Evolutionary conservation across 1,140 invertebrate species (phyloP).

Genomic region (Aphelenchoides besseyi): DNA sequence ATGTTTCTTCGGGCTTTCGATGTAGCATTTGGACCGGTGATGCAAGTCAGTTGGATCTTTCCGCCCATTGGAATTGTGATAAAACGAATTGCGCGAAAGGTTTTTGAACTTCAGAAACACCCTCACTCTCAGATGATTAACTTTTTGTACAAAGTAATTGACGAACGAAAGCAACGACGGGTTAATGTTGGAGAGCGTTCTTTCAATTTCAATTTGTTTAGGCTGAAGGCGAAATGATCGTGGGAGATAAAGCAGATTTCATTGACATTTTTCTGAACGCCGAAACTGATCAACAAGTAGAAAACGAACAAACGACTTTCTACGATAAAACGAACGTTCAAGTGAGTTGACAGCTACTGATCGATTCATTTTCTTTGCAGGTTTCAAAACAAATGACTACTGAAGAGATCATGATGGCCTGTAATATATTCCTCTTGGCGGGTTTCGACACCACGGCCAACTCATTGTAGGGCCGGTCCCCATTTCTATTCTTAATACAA

Average conservation of each 20-base stretch:
- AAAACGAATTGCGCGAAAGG: neutral
- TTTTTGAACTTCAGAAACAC: neutral
- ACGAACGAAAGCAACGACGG: constrained; percentile 1
- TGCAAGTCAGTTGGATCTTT: neutral
- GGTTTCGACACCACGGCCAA: constrained; percentile 27
- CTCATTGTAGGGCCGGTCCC: no score
- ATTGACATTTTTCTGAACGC: neutral
- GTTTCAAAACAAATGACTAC: neutral
- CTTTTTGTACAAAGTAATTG: neutral
- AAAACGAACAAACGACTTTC: neutral
- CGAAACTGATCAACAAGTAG: neutral
- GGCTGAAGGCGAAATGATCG: neutral
- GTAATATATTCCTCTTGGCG: constrained; percentile 10
- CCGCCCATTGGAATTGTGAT: neutral
- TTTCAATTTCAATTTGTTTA: neutral
- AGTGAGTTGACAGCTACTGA: neutral
- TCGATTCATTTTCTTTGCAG: neutral
- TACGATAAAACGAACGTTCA: constrained; percentile 6
- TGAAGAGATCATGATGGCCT: neutral
- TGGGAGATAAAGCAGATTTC: neutral
- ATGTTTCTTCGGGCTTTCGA: neutral
- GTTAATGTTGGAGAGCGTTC: neutral
- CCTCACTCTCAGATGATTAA: neutral
- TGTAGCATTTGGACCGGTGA: neutral
- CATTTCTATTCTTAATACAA: no score